Evolutionary conservation across 2,888 invertebrate genomes (phyloP), one percentile per base, ranked within the genome.

Genomic region (Zonitis immaculata): DNA sequence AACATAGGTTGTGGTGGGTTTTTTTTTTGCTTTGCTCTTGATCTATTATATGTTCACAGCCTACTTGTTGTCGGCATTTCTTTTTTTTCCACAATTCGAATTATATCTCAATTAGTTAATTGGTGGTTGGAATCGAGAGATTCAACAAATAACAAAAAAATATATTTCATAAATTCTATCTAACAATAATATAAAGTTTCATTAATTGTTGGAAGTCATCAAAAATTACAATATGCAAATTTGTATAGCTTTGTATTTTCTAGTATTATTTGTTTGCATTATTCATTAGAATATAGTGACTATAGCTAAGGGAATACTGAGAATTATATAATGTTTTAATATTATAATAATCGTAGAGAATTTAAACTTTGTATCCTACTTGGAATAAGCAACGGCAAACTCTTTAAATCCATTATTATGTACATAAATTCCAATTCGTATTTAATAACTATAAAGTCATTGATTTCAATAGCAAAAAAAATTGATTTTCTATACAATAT

Each of bases 261-360:
- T 3, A 11, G 39, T 20, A 52, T 52, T 52, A 49, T 49, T 55
- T 49, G 46, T 55, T 55, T 55, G 55, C 55, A 55, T 52, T 52
- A 55, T 52, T 55, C 52, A 55, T 45, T 45, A 45, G 45, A 20
- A 20, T n/a, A n/a, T 11, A 11, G 39, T 39, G 3, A 39, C 9
- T 2, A 16, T 1, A 12, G 22, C 9, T n/a, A 27, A 25, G 45
- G 45, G 22, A 45, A 45, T 49, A 45, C 18, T 16, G 47, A 44
- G 47, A 43, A 54, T 50, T 47, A 47, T 20, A 52, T 9, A 49
- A 32, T 26, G n/a, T n/a, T n/a, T 7, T 26, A 26, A n/a, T n/a
- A n/a, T n/a, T 26, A 26, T 26, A 26, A 26, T 6, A 26, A 26
- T 26, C 1, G 26, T 26, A 26, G 3, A 26, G 26, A 26, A 26